Evolutionary conservation across 1,140 invertebrate genomes (phyloP), one percentile per base, ranked within the genome.

Genomic region (Mya arenaria): DNA sequence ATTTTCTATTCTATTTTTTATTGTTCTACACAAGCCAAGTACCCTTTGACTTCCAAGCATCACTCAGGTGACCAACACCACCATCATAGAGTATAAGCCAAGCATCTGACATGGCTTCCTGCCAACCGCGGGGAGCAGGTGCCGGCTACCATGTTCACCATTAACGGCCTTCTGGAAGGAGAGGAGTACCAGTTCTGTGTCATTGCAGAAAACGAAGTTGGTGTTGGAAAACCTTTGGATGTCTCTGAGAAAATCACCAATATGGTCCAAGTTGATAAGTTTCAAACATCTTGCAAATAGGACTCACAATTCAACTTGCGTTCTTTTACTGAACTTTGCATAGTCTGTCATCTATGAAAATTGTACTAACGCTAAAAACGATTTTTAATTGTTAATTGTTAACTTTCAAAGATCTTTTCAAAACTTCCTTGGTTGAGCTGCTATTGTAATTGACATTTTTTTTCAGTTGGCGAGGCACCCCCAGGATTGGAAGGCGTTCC

Each of bases 111-210:
- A 81, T 93, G 92, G 92, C 72, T 88, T 23, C 74, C 80, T 37
- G 87, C 85, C 41, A 88, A 83, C 65, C 82, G 88, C 62, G 97
- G 98, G 90, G 95, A 97, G 66, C 97, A 98, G 30, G 85, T 91
- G 13, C 82, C 89, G 32, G 89, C 89, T 2, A 89, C 86, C 19
- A 87, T 56, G 13, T 91, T 88, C 63, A 88, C 80, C n/a, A 88
- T 92, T 1, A 89, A 74, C 44, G 96, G 97, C 84, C 93, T 99
- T 6, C 96, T 95, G 4, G 97, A 99, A 93, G 97, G 97, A 37
- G 97, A 98, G 89, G 97, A 98, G 92, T 99, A 99, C 91, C 97
- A 99, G 92, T 99, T 99, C 95, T 95, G 98, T 80, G 95, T 99
- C 4, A 96, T 82, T 41, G 98, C 98, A 36, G 97, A 99, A 74